A percentile compares a stretch with the other conserved stretches of the same genome.
These are phyloP conservation scores for Diploscapter pachys DNA, from an alignment of 1,140 invertebrate species.

Conservation along the genomic window DNA sequence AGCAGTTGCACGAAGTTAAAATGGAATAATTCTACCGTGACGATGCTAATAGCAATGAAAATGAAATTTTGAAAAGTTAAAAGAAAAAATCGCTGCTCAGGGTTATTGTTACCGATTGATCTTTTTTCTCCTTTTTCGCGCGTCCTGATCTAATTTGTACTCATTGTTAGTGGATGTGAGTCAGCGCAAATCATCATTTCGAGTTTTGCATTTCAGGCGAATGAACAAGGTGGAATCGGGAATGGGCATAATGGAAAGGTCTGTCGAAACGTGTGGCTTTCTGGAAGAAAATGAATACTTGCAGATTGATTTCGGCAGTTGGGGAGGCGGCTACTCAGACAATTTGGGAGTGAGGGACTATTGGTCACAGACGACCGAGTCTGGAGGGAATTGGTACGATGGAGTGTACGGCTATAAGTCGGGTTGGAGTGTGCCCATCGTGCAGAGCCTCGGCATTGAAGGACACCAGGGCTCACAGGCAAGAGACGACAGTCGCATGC, in stretches of 20 bases:
- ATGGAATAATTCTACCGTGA: too few species aligned
- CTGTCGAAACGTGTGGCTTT: background rate
- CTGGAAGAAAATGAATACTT: background rate
- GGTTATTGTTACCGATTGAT: too few species aligned
- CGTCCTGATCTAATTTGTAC: too few species aligned
- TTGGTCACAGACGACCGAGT: constrained; percentile 40
- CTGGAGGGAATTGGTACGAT: constrained; percentile 46
- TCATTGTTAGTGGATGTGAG: too few species aligned
- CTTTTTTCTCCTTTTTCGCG: too few species aligned
- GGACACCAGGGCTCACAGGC: constrained; percentile 36
- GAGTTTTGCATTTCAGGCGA: background rate
- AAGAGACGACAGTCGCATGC: background rate
- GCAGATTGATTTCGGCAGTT: constrained; percentile 39
- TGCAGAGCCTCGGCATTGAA: constrained; percentile 37
- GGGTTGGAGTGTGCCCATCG: constrained; percentile 45
- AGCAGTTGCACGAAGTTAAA: too few species aligned
- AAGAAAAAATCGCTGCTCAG: too few species aligned
- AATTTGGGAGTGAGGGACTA: constrained; percentile 43
- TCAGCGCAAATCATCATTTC: too few species aligned
- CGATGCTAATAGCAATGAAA: too few species aligned
- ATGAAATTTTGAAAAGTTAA: too few species aligned
- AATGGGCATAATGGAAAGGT: constrained; percentile 42
- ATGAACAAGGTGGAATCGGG: constrained; percentile 42
- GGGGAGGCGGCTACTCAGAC: constrained; percentile 44
- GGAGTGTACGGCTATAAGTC: constrained; percentile 42